Evolutionary conservation across 2,888 invertebrate species (phyloP).

Genomic region (Epinotia demarniana): DNA sequence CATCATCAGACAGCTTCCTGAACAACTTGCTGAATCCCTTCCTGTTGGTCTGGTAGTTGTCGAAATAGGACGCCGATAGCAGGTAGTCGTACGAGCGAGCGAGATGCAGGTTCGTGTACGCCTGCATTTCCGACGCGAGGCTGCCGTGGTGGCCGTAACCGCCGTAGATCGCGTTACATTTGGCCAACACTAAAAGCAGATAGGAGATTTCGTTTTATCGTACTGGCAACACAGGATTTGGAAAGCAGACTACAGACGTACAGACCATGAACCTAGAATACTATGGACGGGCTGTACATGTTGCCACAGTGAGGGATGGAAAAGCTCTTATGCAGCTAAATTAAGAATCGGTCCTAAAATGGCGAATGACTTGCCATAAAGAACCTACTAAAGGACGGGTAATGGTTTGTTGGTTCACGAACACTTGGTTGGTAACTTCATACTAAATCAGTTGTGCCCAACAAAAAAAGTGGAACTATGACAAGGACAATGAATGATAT

Average conservation of each 20-base stretch:
- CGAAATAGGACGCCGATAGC: conserved; percentile 90
- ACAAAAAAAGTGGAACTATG: too few species aligned
- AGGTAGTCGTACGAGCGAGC: conserved; percentile 91
- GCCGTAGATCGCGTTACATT: conserved; percentile 87
- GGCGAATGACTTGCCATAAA: too few species aligned
- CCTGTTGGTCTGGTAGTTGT: conserved; percentile 90
- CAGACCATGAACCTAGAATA: too few species aligned
- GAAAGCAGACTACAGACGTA: background rate
- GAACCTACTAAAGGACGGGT: too few species aligned
- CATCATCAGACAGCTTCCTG: conserved; percentile 88
- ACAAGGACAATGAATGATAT: too few species aligned
- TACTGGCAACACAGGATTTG: conserved; percentile 11
- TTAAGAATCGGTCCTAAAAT: too few species aligned
- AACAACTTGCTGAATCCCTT: conserved; percentile 91
- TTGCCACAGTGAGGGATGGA: too few species aligned
- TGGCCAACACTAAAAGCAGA: conserved; percentile 28
- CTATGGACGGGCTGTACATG: too few species aligned
- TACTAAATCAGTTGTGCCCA: too few species aligned
- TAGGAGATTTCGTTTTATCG: conserved; percentile 19
- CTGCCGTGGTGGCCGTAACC: conserved; percentile 80
- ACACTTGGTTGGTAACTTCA: too few species aligned
- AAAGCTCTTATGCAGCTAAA: too few species aligned
- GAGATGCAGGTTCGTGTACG: conserved; percentile 87
- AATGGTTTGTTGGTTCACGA: too few species aligned
- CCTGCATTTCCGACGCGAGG: conserved; percentile 74